phyloP scores from a whole-genome alignment of 2,888 invertebrate species.

The Lasioglossum morio region DNA sequence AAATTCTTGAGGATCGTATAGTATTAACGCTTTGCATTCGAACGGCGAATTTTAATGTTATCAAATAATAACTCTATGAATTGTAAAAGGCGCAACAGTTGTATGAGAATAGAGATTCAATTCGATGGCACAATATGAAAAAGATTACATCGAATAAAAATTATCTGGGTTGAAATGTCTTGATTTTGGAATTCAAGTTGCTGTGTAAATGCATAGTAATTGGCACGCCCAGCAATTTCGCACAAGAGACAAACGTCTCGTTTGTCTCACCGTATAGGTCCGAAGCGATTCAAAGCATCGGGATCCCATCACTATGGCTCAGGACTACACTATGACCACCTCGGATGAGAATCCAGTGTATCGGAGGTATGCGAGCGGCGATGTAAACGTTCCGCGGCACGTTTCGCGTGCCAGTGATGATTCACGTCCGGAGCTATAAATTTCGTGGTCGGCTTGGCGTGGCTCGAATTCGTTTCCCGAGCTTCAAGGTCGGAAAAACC shows the following conservation, averaged over 20 bases:
- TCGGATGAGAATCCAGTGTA: neutral
- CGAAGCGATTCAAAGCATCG: neutral
- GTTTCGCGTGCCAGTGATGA: slow-evolving; percentile 32
- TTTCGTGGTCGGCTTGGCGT: slow-evolving; percentile 8
- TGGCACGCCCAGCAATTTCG: neutral
- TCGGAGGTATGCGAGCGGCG: neutral
- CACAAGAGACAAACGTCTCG: neutral
- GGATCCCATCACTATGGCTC: neutral
- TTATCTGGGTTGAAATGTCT: too few species aligned
- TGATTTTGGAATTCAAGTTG: too few species aligned
- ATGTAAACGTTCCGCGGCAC: slow-evolving; percentile 13
- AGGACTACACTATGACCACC: neutral
- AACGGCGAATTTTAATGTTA: too few species aligned
- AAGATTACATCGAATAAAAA: too few species aligned
- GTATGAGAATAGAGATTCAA: too few species aligned
- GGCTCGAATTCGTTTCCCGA: slow-evolving; percentile 17
- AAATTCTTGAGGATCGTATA: neutral
- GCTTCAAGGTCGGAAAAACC: neutral
- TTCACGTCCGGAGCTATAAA: slow-evolving; percentile 54
- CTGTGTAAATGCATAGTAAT: too few species aligned
- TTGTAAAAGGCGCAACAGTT: too few species aligned
- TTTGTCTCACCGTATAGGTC: neutral
- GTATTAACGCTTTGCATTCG: neutral
- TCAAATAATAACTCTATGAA: too few species aligned
- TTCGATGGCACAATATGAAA: too few species aligned